These are phyloP conservation scores for Orientallactaga bullata DNA, from an alignment of 2,113 vertebrate species.

Conservation along the genomic window DNA sequence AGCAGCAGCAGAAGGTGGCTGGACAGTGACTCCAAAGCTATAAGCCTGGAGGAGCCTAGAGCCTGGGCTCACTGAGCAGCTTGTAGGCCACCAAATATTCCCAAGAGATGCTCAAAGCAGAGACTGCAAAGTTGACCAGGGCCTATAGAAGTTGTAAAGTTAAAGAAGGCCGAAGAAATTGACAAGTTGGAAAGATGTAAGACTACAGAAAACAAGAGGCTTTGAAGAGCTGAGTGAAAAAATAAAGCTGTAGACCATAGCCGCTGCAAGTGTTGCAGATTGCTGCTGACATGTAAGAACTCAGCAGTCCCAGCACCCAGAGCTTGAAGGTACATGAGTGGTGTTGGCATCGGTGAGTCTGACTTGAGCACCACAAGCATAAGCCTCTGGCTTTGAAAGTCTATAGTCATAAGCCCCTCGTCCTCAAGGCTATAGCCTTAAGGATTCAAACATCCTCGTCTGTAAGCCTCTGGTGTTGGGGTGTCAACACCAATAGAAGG, in stretches of 20 bases:
- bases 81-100: neutral
- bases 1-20: neutral
- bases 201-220: neutral
- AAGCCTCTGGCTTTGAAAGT: neutral
- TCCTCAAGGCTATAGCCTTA: too few species aligned
- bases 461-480: neutral
- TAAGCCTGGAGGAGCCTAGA: accelerated
- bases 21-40: neutral
- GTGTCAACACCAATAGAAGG: neutral
- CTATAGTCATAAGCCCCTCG: neutral
- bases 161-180: neutral
- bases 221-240: neutral
- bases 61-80: neutral
- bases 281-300: too few species aligned
- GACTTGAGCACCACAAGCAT: neutral
- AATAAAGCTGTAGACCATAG: neutral
- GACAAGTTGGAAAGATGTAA: neutral
- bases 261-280: neutral
- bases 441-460: neutral
- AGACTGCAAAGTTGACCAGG: too few species aligned
- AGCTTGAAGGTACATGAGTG: neutral
- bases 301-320: accelerated
- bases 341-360: too few species aligned
- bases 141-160: neutral
- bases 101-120: neutral